Conservation (phyloP, 2,113 vertebrate species). For the Rhinichthys klamathensis region DNA sequence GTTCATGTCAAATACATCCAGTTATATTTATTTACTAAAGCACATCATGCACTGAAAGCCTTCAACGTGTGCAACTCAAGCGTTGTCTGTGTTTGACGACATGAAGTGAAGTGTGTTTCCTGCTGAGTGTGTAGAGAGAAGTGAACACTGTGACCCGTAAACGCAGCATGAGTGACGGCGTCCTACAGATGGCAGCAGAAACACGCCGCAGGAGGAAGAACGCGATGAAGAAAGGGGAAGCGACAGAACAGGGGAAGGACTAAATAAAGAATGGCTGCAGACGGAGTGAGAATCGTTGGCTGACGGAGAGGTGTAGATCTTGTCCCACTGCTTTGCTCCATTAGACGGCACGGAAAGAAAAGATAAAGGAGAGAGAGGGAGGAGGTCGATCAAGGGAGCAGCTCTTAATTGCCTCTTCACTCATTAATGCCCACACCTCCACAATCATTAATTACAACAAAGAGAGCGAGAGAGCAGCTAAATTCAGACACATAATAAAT, state of each 20-base stretch:
- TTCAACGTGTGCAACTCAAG: not conserved
- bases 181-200: constrained; percentile 56
- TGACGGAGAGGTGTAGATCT: constrained; percentile 33
- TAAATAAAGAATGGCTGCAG: not conserved
- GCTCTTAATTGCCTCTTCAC: constrained; percentile 49
- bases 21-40: not conserved
- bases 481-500: not conserved
- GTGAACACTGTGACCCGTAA: not conserved
- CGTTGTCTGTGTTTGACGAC: not conserved
- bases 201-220: constrained; percentile 1
- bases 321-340: constrained; percentile 29
- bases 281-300: not conserved
- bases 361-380: constrained; percentile 1
- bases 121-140: constrained; percentile 1
- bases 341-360: constrained; percentile 9
- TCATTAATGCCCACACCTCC: constrained; percentile 52
- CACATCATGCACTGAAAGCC: not conserved
- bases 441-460: constrained; percentile 53
- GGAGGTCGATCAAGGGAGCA: not conserved
- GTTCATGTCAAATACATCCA: not conserved
- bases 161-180: not conserved
- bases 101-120: not conserved
- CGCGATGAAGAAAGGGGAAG: not conserved
- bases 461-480: constrained; percentile 22
- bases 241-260: constrained; percentile 9